Percentiles rank a stretch among this genome's conserved stretches.
phyloP scores from a whole-genome alignment of 2,113 vertebrate genomes.

The Paraplagusia blochii region DNA sequence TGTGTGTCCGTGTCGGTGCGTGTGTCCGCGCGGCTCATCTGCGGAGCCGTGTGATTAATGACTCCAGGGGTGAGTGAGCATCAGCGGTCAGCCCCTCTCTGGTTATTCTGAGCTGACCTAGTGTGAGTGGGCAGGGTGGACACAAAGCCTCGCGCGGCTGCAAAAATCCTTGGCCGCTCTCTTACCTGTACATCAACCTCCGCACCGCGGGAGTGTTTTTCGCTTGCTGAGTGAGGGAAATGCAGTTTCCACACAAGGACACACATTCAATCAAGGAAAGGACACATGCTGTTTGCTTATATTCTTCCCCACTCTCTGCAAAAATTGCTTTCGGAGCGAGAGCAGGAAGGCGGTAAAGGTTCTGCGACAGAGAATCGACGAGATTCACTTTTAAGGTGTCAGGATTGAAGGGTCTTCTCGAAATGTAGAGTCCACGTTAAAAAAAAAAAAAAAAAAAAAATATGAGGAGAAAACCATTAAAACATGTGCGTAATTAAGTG shows the following conservation, averaged over 20 bases:
- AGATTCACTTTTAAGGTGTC: background rate
- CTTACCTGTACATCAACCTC: conserved; percentile 60
- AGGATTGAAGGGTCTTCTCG: background rate
- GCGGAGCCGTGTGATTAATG: conserved; percentile 63
- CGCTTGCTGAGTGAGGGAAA: conserved; percentile 31
- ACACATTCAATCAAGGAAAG: conserved; percentile 52
- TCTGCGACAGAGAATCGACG: background rate
- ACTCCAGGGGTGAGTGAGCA: conserved; percentile 59
- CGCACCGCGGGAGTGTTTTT: conserved; percentile 37
- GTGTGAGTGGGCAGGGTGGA: conserved; percentile 54
- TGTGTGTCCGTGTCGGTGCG: conserved; percentile 12
- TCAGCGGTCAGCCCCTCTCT: conserved; percentile 51
- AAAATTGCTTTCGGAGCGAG: conserved; percentile 27
- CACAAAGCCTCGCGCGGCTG: conserved; percentile 58
- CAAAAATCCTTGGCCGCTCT: conserved; percentile 55
- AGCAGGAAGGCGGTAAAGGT: conserved; percentile 1
- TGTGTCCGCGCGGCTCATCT: conserved; percentile 40
- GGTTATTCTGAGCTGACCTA: conserved; percentile 70
- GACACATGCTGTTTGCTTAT: conserved; percentile 34
- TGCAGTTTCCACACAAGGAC: conserved; percentile 59
- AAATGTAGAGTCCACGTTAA: background rate
- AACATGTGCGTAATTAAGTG: background rate
- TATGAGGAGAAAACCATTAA: background rate
- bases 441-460: background rate
- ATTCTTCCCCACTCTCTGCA: conserved; percentile 11